Conservation (phyloP, 2,797 vertebrate genomes). For the Lutra lutra region DNA sequence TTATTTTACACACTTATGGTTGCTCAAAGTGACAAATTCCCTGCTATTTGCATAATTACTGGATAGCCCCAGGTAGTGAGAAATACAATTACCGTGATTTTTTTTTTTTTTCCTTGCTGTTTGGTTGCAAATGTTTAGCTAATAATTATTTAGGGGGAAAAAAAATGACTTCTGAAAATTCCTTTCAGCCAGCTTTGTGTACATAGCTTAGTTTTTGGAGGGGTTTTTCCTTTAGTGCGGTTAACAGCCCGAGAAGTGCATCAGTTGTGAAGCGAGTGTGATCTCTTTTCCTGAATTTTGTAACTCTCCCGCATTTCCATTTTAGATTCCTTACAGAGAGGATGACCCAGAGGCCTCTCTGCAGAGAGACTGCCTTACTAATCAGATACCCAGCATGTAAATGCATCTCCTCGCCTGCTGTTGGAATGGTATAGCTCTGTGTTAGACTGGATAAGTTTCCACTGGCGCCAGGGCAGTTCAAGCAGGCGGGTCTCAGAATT, state of each 20-base stretch:
- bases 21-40: slow-evolving; percentile 67
- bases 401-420: neutral
- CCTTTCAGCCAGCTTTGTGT: neutral
- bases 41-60: slow-evolving; percentile 62
- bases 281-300: neutral
- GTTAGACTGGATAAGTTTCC: rapidly evolving
- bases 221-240: neutral
- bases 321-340: neutral
- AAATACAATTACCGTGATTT: slow-evolving; percentile 41
- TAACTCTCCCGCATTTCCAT: neutral
- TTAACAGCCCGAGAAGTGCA: neutral
- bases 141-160: slow-evolving; percentile 12
- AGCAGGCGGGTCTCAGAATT: neutral
- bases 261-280: neutral
- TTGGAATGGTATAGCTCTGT: rapidly evolving
- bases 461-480: neutral
- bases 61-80: slow-evolving; percentile 52
- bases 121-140: slow-evolving; percentile 54
- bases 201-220: neutral
- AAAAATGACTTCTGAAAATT: slow-evolving; percentile 34
- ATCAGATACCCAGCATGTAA: neutral
- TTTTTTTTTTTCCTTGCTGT: neutral
- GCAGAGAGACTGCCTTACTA: rapidly evolving
- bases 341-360: neutral
- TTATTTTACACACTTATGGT: slow-evolving; percentile 64